Base-by-base conservation (phyloP, 1,140 invertebrate species). In the Anoplophora glabripennis region DNA sequence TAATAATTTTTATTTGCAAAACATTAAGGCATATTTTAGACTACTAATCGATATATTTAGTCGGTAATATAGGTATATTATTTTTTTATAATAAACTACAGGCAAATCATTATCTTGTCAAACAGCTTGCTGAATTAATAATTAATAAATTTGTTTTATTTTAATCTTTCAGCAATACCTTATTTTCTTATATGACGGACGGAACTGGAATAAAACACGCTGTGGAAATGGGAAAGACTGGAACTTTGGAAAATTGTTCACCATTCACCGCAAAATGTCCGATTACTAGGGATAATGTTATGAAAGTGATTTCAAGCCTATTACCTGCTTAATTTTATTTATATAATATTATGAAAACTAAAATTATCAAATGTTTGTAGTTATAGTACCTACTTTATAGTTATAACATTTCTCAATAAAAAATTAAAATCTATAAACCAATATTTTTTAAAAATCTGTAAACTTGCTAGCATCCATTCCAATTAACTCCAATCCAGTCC, bases 181-280 rank as follows among this genome's bases (percentile, higher is more conserved):
- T 90, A 10, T 79, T 91, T 10, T 83, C 83, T 1, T 86, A 87
- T 4, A 83, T 89, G 63, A 72, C 90, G 34, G 86, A 88, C 65
- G 89, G 89, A 0, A 90, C 89, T 0, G 82, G 86, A 0, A 82
- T 92, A 21, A 87, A 89, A 70, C 84, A 89, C 63, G 89, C 89
- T 0, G 75, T 90, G 12, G 82, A 88, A 38, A 79, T 83, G 11
- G 90, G 88, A 1, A 81, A 80, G 57, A 77, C 80, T 14, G 61
- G 78, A 8, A 80, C 84, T 63, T 64, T 63, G 3, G 76, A 80
- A n/a, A 79, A 83, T 55, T 89, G 87, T 62, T 77, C 82, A 34
- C 69, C 72, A 4, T 71, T 82, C 0, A 87, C 84, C 61, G 68
- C 78, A 1, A 82, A 84, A 64, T 89, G 87, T 67, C 82, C 84